A percentile compares a stretch with the other conserved stretches of the same genome.
phyloP scores from a whole-genome alignment of 2,797 vertebrate species.

The Neostethus bicornis region DNA sequence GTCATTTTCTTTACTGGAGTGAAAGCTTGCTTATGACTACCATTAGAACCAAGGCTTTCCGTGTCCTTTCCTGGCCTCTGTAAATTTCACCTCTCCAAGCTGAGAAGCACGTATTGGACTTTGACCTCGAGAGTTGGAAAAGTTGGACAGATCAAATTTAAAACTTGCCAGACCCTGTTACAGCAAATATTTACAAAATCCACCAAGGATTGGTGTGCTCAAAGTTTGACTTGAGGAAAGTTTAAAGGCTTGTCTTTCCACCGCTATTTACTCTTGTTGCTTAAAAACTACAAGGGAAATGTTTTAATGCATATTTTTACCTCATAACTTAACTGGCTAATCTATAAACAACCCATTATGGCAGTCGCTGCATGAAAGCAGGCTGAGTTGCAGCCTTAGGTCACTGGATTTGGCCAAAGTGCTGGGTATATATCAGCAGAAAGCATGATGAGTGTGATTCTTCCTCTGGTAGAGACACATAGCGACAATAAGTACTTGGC shows the following conservation, averaged over 20 bases:
- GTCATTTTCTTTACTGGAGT: conserved; percentile 46
- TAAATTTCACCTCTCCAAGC: conserved; percentile 52
- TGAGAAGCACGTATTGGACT: conserved; percentile 45
- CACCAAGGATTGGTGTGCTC: conserved; percentile 6
- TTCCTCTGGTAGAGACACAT: conserved; percentile 57
- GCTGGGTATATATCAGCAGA: conserved; percentile 34
- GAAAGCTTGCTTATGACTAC: conserved; percentile 43
- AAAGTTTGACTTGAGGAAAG: not conserved
- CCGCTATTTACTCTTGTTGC: not conserved
- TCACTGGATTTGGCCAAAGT: conserved; percentile 26
- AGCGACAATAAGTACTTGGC: conserved; percentile 65
- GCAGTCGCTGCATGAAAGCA: conserved; percentile 17
- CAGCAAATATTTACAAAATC: conserved; percentile 8
- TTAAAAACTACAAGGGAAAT: conserved; percentile 3
- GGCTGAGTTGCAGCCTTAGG: conserved; percentile 30
- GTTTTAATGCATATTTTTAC: conserved; percentile 3
- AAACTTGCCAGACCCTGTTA: conserved; percentile 33
- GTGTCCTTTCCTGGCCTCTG: conserved; percentile 46
- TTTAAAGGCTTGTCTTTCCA: not conserved
- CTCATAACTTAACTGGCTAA: no score
- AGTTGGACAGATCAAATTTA: conserved; percentile 55
- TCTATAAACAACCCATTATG: conserved; percentile 8
- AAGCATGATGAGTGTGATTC: conserved; percentile 57
- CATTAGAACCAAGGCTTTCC: conserved; percentile 48
- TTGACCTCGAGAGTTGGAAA: conserved; percentile 47